Base-by-base conservation (phyloP, 1,140 invertebrate species). In the Drosophila setifemur region DNA sequence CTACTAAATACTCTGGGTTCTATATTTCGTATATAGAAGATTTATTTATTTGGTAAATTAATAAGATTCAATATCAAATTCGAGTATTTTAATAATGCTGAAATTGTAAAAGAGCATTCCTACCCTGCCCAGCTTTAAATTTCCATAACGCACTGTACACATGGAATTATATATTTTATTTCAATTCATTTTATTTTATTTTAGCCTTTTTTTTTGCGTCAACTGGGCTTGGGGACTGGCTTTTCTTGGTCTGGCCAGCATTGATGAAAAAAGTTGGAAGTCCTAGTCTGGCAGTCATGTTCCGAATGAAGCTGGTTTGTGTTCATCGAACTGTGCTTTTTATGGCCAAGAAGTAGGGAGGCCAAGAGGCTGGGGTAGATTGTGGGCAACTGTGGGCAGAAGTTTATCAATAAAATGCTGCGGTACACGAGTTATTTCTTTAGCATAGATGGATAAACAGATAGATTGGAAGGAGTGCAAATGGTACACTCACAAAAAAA, bases 381-480 rank as follows among this genome's bases (percentile, higher is more conserved):
- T 6, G n/a, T 9, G 49, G 29, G 14, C 8, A 4, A 33, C 40
- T 54, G 31, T 45, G 60, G 77, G 54, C 60, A 68, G 53, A 85
- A 83, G 79, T 83, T 83, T 83, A 83, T 83, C 79, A 83, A 83
- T 85, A 83, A 83, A 83, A 83, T 74, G 64, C 79, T 83, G 74
- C 83, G 79, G 63, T 79, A 85, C 79, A 83, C 64, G 81, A 85
- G 79, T 86, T 83, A 85, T 83, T 83, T 79, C 79, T 78, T 85
- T 70, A 79, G 79, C 79, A 86, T 74, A 74, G 79, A 66, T 63
- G 74, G 58, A 72, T 72, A 71, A 72, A 37, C 54, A 61, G 67
- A 72, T 47, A 61, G 48, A 71, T 72, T 60, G 68, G 33, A 29
- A 58, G 66, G 61, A 71, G 44, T 40, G 19, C 19, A n/a, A n/a